Percentiles rank a stretch among this genome's conserved stretches.
Evolutionary conservation across 2,113 vertebrate species (phyloP).

Genomic region (Spheniscus mendiculus): DNA sequence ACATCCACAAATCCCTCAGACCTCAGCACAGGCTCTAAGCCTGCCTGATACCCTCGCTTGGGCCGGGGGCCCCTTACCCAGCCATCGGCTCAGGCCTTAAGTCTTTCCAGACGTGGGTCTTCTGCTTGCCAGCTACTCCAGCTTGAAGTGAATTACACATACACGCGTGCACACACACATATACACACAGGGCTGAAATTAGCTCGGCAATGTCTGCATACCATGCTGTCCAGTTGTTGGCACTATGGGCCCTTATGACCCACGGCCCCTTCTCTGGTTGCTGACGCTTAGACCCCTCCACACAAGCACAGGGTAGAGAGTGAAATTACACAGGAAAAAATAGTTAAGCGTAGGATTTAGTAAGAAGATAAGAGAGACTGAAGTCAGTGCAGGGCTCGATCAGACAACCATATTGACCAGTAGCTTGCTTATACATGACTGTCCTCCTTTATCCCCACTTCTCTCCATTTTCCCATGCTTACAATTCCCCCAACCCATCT

Average conservation of each 20-base stretch:
- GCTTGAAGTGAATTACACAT: neutral
- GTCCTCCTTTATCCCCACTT: neutral
- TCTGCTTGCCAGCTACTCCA: neutral
- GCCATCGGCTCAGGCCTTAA: neutral
- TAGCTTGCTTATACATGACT: neutral
- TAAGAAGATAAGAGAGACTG: neutral
- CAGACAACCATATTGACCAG: neutral
- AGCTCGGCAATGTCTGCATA: neutral
- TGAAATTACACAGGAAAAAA: neutral
- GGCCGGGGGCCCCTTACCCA: neutral
- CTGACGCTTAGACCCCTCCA: neutral
- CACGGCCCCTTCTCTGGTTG: fast-evolving
- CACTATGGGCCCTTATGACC: neutral
- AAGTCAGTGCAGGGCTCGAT: neutral
- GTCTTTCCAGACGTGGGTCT: neutral
- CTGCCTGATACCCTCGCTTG: neutral
- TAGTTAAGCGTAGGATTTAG: neutral
- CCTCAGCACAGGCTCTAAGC: neutral
- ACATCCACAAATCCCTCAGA: no score
- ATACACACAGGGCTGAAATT: neutral
- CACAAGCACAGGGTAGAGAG: neutral
- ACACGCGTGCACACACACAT: fast-evolving
- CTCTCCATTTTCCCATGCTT: neutral
- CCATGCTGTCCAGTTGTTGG: neutral
- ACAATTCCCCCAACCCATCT: neutral